Evolutionary conservation across 2,797 vertebrate genomes (phyloP).

Genomic region (Diglossa cyanea): DNA sequence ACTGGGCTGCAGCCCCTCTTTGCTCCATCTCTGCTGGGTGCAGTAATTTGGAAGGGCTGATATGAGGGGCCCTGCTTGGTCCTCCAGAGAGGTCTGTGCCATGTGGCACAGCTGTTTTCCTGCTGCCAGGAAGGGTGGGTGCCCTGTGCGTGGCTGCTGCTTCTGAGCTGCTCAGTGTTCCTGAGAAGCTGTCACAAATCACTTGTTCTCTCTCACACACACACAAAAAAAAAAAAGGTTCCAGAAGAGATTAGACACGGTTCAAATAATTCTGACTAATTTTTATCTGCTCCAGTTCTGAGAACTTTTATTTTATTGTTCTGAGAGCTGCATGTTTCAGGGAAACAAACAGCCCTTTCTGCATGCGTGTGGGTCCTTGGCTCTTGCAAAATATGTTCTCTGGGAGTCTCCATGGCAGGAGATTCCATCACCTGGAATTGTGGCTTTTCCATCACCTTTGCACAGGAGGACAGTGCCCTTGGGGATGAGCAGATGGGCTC

Average conservation of each 20-base stretch:
- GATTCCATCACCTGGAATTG: not conserved
- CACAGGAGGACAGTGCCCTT: not conserved
- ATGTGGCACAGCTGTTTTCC: accelerated
- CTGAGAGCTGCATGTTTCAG: not conserved
- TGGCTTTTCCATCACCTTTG: not conserved
- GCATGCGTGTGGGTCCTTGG: not conserved
- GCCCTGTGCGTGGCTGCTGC: not conserved
- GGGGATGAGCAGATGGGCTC: not conserved
- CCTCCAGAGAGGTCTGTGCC: not conserved
- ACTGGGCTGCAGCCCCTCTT: not conserved
- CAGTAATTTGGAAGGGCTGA: not conserved
- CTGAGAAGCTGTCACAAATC: not conserved
- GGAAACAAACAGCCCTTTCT: not conserved
- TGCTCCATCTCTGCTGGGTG: not conserved
- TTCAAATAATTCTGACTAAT: not conserved
- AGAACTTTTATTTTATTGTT: not conserved
- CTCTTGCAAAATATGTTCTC: not conserved
- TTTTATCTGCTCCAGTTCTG: not conserved
- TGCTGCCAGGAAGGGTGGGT: not conserved
- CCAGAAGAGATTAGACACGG: not conserved
- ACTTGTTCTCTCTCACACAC: not conserved
- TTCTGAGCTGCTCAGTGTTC: not conserved
- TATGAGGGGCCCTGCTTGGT: not conserved
- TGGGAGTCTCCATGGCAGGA: not conserved
- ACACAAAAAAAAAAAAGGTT: not conserved